Evolutionary conservation across 2,797 vertebrate genomes (phyloP).

Genomic region (Coranthus polyacanthus): DNA sequence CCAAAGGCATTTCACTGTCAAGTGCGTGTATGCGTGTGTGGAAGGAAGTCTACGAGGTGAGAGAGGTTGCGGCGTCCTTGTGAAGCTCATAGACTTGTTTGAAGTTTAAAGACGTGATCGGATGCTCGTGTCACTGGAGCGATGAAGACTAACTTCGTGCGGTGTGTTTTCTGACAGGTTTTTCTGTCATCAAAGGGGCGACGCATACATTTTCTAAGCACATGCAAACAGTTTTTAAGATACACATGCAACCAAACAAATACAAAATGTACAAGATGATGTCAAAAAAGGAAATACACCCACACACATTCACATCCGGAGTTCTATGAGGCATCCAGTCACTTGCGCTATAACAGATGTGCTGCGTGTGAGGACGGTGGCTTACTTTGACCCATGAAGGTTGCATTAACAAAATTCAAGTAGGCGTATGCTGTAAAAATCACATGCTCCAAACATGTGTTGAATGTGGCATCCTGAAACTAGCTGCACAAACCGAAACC

Average conservation of each 20-base stretch:
- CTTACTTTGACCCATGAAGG: constrained; percentile 8
- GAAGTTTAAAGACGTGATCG: constrained; percentile 45
- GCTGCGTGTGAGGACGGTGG: background rate
- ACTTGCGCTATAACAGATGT: background rate
- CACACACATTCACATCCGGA: background rate
- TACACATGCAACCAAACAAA: no score
- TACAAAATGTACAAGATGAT: background rate
- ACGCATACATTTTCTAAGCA: constrained; percentile 8
- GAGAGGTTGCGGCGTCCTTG: constrained; percentile 34
- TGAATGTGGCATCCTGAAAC: constrained; percentile 7
- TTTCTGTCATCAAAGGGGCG: background rate
- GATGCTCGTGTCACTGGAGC: constrained; percentile 13
- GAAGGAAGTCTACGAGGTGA: constrained; percentile 37
- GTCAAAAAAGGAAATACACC: background rate
- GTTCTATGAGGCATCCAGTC: constrained; percentile 3
- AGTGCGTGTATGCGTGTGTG: constrained; percentile 25
- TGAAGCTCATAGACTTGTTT: constrained; percentile 39
- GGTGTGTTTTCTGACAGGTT: background rate
- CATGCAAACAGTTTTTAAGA: background rate
- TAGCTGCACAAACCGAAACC: background rate
- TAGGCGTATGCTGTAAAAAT: constrained; percentile 19
- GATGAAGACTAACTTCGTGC: background rate
- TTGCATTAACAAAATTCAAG: constrained; percentile 23
- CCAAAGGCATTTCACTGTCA: constrained; percentile 62
- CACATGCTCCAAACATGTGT: constrained; percentile 23